Evolutionary conservation across 2,113 vertebrate genomes (phyloP), one percentile per base, ranked within the genome.

Genomic region (Leucopsar rothschildi): DNA sequence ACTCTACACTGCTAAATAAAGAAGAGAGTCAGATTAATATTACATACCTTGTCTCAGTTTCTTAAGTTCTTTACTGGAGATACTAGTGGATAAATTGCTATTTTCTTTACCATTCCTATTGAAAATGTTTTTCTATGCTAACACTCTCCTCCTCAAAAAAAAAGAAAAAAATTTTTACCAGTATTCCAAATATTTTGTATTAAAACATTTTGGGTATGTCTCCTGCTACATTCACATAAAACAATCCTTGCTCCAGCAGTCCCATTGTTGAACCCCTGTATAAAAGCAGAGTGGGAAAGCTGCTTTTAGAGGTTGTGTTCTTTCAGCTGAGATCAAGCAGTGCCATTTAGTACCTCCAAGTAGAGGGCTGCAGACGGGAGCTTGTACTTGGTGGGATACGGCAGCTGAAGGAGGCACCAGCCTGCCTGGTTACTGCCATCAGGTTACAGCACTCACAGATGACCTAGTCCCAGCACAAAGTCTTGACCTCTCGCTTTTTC

Each of bases 401-500:
- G 94, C 96, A 84, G 33, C 14, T 44, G 92, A 16, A 88, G 39
- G 93, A 91, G 96, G 92, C 83, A 78, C 93, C 90, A 42, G 80
- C 37, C 94, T 96, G 93, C 90, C 86, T 73, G 83, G 75, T 95
- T 35, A 5, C 94, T 86, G 95, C 85, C 92, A 20, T 52, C 75
- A 49, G 66, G 37, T 59, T 59, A 24, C 92, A 97, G 93, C 96
- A 94, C 80, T 94, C 97, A 95, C 97, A 96, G 90, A 92, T 97
- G 96, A 97, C 97, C 97, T 79, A 86, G 78, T 93, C 92, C 87
- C 75, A 68, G 93, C 96, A 50, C 81, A 82, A 63, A 44, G 95
- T 56, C 90, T 90, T 97, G 97, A 98, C 97, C 97, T 96, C 96
- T 86, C 31, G 2, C 71, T 96, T 91, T 72, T 95, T 77, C 97